Evolutionary conservation across 2,113 vertebrate species (phyloP).

Genomic region (Coregonus clupeaformis): DNA sequence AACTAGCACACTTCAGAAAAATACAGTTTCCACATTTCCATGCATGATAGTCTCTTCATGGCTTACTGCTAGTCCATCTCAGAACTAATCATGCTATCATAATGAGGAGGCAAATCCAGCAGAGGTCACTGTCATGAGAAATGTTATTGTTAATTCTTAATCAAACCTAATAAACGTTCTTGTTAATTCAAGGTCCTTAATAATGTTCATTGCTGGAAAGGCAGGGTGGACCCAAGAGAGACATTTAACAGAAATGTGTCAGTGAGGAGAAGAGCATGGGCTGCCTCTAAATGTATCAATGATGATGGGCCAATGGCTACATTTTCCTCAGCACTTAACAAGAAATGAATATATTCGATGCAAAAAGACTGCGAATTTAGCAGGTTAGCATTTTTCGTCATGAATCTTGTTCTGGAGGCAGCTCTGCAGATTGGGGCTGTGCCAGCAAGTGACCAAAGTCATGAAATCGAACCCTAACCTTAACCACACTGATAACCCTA

Average conservation of each 20-base stretch:
- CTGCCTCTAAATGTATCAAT: constrained; percentile 48
- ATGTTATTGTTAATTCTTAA: constrained; percentile 58
- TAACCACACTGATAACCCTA: no score
- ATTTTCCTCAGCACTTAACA: constrained; percentile 23
- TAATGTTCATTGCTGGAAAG: constrained; percentile 59
- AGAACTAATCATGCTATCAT: constrained; percentile 53
- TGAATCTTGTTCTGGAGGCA: constrained; percentile 53
- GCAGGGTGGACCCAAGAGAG: constrained; percentile 48
- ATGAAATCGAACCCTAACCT: no score
- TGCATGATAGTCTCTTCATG: constrained; percentile 31
- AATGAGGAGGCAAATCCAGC: constrained; percentile 55
- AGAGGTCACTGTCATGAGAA: constrained; percentile 19
- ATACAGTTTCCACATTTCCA: constrained; percentile 3
- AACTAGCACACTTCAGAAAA: neutral
- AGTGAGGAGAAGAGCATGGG: constrained; percentile 54
- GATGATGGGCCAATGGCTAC: constrained; percentile 23
- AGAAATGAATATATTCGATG: constrained; percentile 30
- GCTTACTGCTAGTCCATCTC: constrained; percentile 24
- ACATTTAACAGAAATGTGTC: constrained; percentile 53
- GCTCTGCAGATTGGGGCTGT: constrained; percentile 31
- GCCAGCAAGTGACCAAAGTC: neutral
- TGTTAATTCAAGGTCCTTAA: constrained; percentile 63
- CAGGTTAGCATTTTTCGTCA: constrained; percentile 47
- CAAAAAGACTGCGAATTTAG: constrained; percentile 22
- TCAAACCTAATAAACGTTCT: constrained; percentile 63